Base-by-base conservation (phyloP, 2,797 vertebrate species). In the Nyctibius grandis region DNA sequence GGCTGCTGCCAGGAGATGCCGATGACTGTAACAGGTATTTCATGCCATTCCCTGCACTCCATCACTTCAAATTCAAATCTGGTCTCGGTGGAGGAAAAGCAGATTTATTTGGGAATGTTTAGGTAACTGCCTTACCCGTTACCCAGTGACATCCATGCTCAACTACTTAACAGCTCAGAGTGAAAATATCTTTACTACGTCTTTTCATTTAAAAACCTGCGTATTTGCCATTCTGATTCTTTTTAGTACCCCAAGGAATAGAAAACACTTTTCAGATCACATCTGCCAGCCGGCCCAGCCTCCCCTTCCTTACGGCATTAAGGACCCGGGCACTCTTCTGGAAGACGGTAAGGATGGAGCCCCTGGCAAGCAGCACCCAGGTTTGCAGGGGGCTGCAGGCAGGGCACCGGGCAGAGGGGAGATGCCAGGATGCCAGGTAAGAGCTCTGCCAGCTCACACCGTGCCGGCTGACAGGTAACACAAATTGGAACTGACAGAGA, bases 401-500 rank as follows among this genome's bases (percentile, higher is more conserved):
- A n/a, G 23, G 22, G n/a, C 38, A 15, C 15, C 18, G 51, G 40
- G 68, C 53, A 64, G 73, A 57, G 36, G 1, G 4, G 31, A 26
- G 57, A 44, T 9, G 31, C 65, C 0, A 4, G 18, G 61, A 31
- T 59, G 70, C 68, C 85, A 83, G 75, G 87, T 47, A 15, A 76
- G 75, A 79, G 51, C 59, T 87, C 78, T 82, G 84, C 75, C 87
- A 91, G 75, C 63, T 85, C 72, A 26, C 51, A 29, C 56, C 2
- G 1, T 5, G 33, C 65, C 34, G 18, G 31, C 77, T 85, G 81
- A 79, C 63, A 85, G 79, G 33, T 8, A 74, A 83, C 85, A 34
- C 84, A 85, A 79, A 95, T 81, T 75, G 83, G 57, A 95, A 72
- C 76, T 59, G 89, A 93, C 94, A 86, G 69, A 85, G 91, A 95